Conservation (phyloP, 2,797 vertebrate genomes). For the Galagoides demidoff region DNA sequence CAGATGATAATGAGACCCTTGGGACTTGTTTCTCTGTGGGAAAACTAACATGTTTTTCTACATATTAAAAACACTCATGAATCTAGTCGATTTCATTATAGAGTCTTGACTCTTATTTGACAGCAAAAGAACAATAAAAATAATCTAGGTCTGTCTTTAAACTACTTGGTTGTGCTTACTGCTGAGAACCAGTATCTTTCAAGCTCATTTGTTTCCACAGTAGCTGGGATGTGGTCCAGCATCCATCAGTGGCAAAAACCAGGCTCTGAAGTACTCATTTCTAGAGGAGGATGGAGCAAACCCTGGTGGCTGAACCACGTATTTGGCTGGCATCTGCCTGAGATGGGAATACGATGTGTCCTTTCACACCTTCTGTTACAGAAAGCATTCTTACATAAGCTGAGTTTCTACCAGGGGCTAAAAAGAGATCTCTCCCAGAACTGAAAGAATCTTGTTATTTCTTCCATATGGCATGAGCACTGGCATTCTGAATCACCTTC, state of each 20-base stretch:
- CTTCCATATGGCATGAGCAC: conserved; percentile 66
- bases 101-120: neutral
- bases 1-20: neutral
- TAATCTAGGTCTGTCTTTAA: neutral
- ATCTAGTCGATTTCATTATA: neutral
- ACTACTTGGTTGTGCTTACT: neutral
- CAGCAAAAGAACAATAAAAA: neutral
- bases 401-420: conserved; percentile 63
- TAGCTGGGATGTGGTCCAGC: neutral
- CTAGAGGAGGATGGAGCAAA: conserved; percentile 1
- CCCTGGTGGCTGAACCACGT: neutral
- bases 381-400: conserved; percentile 66
- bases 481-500: conserved; percentile 63
- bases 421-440: conserved; percentile 66
- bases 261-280: neutral
- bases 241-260: neutral
- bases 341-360: neutral
- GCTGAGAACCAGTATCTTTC: neutral
- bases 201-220: neutral
- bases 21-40: neutral
- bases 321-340: conserved; percentile 49
- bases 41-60: neutral
- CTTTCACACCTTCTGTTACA: conserved; percentile 67
- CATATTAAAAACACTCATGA: neutral
- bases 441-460: conserved; percentile 56